phyloP scores from a whole-genome alignment of 53 echinoderm and acorn worm genomes.

The Apostichopus leukothele region DNA sequence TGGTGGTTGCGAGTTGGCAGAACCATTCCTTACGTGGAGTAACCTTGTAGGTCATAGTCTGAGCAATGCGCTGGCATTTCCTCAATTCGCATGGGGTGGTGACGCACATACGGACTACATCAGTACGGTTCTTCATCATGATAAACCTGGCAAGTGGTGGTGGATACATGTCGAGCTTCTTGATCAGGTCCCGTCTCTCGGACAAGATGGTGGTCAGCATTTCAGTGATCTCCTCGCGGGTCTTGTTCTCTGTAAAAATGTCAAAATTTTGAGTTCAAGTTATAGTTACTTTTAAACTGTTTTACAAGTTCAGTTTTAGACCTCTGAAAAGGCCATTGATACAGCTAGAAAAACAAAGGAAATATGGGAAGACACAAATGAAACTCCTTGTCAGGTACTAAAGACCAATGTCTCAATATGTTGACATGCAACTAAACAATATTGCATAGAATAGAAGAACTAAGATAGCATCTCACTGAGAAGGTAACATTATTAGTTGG shows the following conservation, averaged over 20 bases:
- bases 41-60: constrained; percentile 74
- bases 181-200: constrained; percentile 50
- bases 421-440: too few species aligned
- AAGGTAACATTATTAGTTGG: too few species aligned
- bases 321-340: too few species aligned
- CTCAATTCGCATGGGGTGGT: constrained; percentile 68
- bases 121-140: constrained; percentile 37
- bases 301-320: too few species aligned
- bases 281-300: too few species aligned
- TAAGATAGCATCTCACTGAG: too few species aligned
- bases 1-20: constrained; percentile 68
- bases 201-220: constrained; percentile 23
- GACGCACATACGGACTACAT: constrained; percentile 61
- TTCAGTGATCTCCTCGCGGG: constrained; percentile 15
- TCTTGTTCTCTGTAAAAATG: constrained; percentile 25
- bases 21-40: constrained; percentile 72
- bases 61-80: constrained; percentile 88
- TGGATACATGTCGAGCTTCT: constrained; percentile 52
- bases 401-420: too few species aligned
- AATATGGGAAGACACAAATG: too few species aligned
- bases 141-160: constrained; percentile 17
- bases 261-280: too few species aligned
- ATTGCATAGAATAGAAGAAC: too few species aligned
- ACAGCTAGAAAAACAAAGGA: too few species aligned
- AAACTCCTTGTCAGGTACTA: too few species aligned